Base-by-base conservation (phyloP, 2,888 invertebrate species). In the Folsomia candida region DNA sequence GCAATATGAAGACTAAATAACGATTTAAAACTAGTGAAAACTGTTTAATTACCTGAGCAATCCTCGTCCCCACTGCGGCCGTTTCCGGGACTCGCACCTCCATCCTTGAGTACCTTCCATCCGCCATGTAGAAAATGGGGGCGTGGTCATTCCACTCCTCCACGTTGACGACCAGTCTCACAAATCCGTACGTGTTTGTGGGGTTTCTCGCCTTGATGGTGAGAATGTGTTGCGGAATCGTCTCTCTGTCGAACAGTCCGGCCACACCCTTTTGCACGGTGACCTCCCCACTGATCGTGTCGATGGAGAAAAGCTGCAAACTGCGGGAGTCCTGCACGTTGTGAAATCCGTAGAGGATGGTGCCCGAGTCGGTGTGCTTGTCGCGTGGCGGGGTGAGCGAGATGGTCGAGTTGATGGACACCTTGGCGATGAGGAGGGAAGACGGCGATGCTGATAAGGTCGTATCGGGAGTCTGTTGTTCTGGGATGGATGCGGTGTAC, bases 211-310 rank as follows among this genome's bases (percentile, higher is more conserved):
- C 97, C 70, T 90, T 88, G 68, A 94, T 91, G 63, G 91, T 89
- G 76, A 97, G 86, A 79, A 92, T 93, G 85, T 94, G 94, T 74
- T 93, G 88, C 84, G 94, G 94, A 37, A 92, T 87, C 79, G 90
- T 90, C 82, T 97, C 97, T 82, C 92, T 96, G 85, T 97, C 95
- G 67, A 97, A 86, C 37, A 78, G 76, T 18, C 75, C 75, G 59
- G 77, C 68, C n/a, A n/a, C n/a, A 64, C 86, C 85, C 70, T 88
- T 88, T 0, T 88, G 87, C 1, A 94, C 91, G 26, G 93, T 88
- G 71, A 97, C 89, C 0, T 93, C 91, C 0, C 97, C 98, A 2
- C 94, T 93, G 51, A 89, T 83, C 60, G 87, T 85, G 83, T 97
- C 97, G 73, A 98, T 90, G 80, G 88, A 88, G 83, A 97, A 97